These are phyloP conservation scores for Nowickia ferox DNA, from an alignment of 2,888 invertebrate genomes.

Conservation along the genomic window DNA sequence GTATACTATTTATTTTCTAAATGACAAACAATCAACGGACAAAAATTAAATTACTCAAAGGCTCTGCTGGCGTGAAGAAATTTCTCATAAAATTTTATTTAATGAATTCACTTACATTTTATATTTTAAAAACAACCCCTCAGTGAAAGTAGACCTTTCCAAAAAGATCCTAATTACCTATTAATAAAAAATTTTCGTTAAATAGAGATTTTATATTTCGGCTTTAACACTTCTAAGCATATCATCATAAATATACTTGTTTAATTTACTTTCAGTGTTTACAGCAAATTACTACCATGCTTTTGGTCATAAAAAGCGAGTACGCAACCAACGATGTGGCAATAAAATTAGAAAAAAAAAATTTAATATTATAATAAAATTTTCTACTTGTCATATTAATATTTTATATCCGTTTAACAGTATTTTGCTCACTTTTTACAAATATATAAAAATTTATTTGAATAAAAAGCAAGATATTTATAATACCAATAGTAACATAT, in stretches of 20 bases:
- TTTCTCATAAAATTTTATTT: too few relatives aligned
- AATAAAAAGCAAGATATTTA: neutral
- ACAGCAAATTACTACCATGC: neutral
- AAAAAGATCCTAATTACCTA: too few relatives aligned
- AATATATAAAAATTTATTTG: conserved; percentile 12
- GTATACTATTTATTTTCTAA: too few relatives aligned
- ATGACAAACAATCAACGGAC: too few relatives aligned
- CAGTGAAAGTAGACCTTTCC: too few relatives aligned
- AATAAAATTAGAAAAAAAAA: conserved; percentile 58
- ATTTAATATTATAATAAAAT: conserved; percentile 58
- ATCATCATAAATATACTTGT: neutral
- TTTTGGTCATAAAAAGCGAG: neutral
- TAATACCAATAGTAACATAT: conserved; percentile 1
- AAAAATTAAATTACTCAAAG: too few relatives aligned
- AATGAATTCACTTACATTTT: too few relatives aligned
- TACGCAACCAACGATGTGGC: conserved; percentile 46
- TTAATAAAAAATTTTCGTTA: neutral
- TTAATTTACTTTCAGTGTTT: conserved; percentile 17
- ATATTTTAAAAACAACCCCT: too few relatives aligned
- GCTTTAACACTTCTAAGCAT: too few relatives aligned
- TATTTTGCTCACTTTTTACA: conserved; percentile 23
- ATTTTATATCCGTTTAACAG: conserved; percentile 64
- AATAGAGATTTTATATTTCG: neutral
- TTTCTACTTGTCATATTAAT: conserved; percentile 66
- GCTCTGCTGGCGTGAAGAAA: too few relatives aligned